These are phyloP conservation scores for Electrona antarctica DNA, from an alignment of 2,113 vertebrate genomes.

Conservation along the genomic window DNA sequence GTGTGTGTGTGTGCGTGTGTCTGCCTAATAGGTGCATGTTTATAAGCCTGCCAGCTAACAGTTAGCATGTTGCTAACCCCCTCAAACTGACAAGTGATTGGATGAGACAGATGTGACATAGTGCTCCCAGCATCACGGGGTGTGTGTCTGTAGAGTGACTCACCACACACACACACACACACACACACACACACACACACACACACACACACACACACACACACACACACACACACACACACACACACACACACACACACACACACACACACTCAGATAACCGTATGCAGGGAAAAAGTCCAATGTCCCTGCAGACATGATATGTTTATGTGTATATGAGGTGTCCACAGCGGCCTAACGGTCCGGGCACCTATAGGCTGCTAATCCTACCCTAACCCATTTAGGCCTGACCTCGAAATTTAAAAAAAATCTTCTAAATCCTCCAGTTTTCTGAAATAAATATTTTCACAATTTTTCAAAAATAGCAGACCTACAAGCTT, in stretches of 20 bases:
- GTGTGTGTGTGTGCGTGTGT: conserved; percentile 3
- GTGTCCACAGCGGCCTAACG: no score
- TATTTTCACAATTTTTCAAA: no score
- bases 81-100: conserved; percentile 30
- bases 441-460: no score
- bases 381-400: no score
- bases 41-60: conserved; percentile 29
- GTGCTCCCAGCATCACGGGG: conserved; percentile 53
- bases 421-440: no score
- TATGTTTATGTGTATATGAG: no score
- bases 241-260: conserved; percentile 2
- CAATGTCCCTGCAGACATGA: no score
- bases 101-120: conserved; percentile 41
- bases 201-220: conserved; percentile 8
- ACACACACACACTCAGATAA: neutral
- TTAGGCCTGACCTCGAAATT: no score
- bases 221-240: neutral
- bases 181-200: neutral
- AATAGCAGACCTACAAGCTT: no score
- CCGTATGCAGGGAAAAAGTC: neutral
- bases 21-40: neutral
- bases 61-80: conserved; percentile 53
- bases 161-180: conserved; percentile 12
- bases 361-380: no score
- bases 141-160: conserved; percentile 20